phyloP scores from a whole-genome alignment of 2,797 vertebrate species.

The Notolabrus celidotus region DNA sequence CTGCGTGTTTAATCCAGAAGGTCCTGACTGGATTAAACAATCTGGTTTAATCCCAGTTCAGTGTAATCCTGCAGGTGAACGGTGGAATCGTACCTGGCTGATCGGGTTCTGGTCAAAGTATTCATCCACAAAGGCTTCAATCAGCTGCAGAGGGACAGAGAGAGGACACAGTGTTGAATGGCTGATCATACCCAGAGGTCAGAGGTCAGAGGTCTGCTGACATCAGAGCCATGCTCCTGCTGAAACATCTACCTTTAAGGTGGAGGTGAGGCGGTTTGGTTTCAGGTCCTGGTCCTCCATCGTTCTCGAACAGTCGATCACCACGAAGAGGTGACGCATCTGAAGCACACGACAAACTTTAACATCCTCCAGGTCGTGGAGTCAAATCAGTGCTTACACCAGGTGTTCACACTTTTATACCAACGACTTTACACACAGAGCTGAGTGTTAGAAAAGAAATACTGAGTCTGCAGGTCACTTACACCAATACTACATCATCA shows the following conservation, averaged over 20 bases:
- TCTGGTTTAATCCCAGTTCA: neutral
- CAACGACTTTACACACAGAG: no score
- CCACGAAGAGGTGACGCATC: slow-evolving; percentile 97
- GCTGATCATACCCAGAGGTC: rapidly evolving
- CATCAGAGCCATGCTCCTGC: neutral
- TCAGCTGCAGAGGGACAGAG: slow-evolving; percentile 81
- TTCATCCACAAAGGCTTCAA: slow-evolving; percentile 95
- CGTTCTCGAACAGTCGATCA: slow-evolving; percentile 95
- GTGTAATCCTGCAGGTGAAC: neutral
- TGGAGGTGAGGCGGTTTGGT: slow-evolving; percentile 92
- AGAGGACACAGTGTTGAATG: neutral
- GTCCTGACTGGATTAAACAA: no score
- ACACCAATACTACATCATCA: no score
- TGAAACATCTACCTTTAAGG: slow-evolving; percentile 80
- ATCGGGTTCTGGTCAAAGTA: slow-evolving; percentile 99
- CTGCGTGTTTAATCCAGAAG: no score
- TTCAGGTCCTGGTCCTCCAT: slow-evolving; percentile 99
- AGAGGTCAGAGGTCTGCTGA: neutral
- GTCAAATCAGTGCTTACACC: no score
- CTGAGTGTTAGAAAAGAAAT: no score
- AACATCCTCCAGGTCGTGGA: neutral
- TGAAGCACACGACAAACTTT: slow-evolving; percentile 58
- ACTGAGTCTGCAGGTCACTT: no score
- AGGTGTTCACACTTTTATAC: neutral
- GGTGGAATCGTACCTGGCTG: slow-evolving; percentile 90